A percentile compares a stretch with the other conserved stretches of the same genome.
phyloP scores from a whole-genome alignment of 2,113 vertebrate genomes.

The Calidris pygmaea region DNA sequence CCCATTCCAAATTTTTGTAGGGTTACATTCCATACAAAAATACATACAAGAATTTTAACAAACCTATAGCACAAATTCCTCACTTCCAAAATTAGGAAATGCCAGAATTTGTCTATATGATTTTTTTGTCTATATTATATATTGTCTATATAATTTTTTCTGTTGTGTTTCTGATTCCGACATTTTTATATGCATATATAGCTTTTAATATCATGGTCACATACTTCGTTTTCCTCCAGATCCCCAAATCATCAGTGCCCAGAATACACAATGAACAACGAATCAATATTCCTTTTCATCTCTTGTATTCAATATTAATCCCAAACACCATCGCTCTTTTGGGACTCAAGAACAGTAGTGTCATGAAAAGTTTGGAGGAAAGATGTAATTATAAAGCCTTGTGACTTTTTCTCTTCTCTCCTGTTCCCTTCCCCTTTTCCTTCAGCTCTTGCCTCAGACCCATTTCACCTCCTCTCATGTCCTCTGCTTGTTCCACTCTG shows the following conservation, averaged over 20 bases:
- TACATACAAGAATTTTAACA: neutral
- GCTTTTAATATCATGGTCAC: neutral
- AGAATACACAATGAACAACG: neutral
- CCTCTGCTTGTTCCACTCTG: neutral
- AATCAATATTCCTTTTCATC: conserved; percentile 15
- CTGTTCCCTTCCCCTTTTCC: neutral
- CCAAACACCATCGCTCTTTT: neutral
- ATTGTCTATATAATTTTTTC: too few relatives aligned
- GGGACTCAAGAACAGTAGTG: neutral
- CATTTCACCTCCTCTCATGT: neutral
- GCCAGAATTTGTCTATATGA: neutral
- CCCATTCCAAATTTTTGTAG: neutral
- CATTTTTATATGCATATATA: neutral
- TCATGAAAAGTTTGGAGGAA: neutral
- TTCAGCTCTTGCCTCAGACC: neutral
- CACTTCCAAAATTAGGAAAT: neutral
- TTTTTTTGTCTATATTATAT: too few relatives aligned
- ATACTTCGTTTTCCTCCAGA: neutral
- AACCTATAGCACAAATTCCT: neutral
- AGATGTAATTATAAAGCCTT: neutral
- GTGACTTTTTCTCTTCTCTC: neutral
- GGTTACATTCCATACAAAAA: neutral
- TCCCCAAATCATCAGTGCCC: neutral
- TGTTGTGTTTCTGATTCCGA: neutral
- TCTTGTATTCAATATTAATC: neutral